Base-by-base conservation (phyloP, 2,113 vertebrate genomes). In the Dipodomys ordii region DNA sequence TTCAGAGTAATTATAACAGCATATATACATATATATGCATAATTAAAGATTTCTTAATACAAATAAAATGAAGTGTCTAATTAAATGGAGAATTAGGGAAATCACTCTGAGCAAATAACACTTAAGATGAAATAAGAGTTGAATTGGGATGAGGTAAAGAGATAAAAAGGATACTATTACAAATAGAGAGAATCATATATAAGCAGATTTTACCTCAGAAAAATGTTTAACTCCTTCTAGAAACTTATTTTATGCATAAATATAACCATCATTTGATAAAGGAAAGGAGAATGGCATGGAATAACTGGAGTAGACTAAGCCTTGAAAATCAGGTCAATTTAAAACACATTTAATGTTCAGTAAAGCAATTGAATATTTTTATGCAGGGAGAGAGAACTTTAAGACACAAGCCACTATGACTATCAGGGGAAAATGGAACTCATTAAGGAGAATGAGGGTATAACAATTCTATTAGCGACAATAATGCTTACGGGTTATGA, bases 21-120 rank as follows among this genome's bases (percentile, higher is more conserved):
- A 79, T 78, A 83, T 71, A 93, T 8, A 64, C 62, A 91, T n/a
- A 57, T 19, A 57, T 57, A 57, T 91, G 49, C n/a, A 67, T 82
- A 96, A 95, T 96, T 93, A 95, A 96, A 90, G 11, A 78, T 74
- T 92, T 91, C 64, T 91, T 95, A 94, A 89, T 91, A 87, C 92
- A 96, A 95, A 87, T 95, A 94, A 96, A 94, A 94, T 87, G 67
- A 91, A 95, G 73, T 89, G 27, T 68, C 85, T 94, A 96, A 94
- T 95, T 96, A 94, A 96, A 84, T 85, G 22, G 25, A 94, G 78
- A 93, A 44, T 93, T 81, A 93, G 46, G 18, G 44, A 80, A 94
- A 90, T 20, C 80, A 2, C 87, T 92, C 64, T 65, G 46, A 87
- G 81, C 64, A 73, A 89, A 83, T 83, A 92, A 93, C 68, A 84